Evolutionary conservation across 37 sponge, comb jelly and placozoan species (phyloP).

Genomic region (Petrosia ficiformis): DNA sequence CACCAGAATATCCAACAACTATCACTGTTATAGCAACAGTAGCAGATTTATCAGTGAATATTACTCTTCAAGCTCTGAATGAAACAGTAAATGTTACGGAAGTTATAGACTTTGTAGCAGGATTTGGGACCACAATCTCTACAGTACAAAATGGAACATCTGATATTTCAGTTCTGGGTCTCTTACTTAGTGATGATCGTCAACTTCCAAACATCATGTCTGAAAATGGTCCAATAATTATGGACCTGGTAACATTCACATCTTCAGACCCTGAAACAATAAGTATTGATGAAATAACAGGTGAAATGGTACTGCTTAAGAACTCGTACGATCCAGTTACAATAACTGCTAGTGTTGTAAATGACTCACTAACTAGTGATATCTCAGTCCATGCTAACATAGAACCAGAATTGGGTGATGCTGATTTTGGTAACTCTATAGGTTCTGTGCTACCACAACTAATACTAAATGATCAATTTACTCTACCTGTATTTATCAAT

Average conservation of each 20-base stretch:
- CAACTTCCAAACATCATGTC: constrained; percentile 13
- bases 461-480: neutral
- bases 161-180: constrained; percentile 15
- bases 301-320: constrained; percentile 7
- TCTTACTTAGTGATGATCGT: constrained; percentile 48
- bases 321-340: constrained; percentile 26
- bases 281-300: constrained; percentile 16
- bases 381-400: constrained; percentile 21
- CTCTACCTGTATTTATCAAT: constrained; percentile 47
- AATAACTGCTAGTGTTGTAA: neutral
- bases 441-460: constrained; percentile 1
- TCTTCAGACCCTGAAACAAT: constrained; percentile 1
- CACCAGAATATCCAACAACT: neutral
- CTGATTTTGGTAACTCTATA: constrained; percentile 34
- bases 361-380: neutral
- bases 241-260: constrained; percentile 26
- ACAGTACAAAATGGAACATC: neutral
- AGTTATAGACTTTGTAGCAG: constrained; percentile 14
- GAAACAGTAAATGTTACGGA: constrained; percentile 13
- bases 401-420: constrained; percentile 45
- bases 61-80: constrained; percentile 4
- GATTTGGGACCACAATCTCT: neutral
- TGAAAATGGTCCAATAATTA: constrained; percentile 8
- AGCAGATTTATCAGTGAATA: neutral
- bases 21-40: constrained; percentile 22